These are phyloP conservation scores for Gallinago jamesoni DNA, from an alignment of 2,113 vertebrate genomes.

Conservation along the genomic window DNA sequence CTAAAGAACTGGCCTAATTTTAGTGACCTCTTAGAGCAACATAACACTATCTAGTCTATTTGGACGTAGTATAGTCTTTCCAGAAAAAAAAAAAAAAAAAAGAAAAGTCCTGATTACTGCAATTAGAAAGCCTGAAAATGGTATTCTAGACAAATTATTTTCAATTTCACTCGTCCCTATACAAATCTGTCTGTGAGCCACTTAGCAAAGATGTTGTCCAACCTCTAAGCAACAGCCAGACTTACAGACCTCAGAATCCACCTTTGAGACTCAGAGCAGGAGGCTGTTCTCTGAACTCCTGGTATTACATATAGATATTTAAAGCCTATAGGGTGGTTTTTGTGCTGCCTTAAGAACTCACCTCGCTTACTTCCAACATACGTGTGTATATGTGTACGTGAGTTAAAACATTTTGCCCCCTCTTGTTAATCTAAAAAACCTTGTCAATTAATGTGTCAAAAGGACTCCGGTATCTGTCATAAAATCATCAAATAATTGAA, in stretches of 20 bases:
- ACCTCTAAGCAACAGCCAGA: background rate
- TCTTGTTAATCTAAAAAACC: background rate
- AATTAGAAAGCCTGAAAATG: background rate
- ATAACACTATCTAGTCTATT: background rate
- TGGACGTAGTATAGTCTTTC: background rate
- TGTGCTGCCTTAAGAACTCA: background rate
- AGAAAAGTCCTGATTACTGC: background rate
- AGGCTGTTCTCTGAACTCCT: background rate
- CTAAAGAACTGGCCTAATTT: background rate
- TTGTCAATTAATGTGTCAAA: background rate
- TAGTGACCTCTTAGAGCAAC: background rate
- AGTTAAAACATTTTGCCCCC: background rate
- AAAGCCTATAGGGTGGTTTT: background rate
- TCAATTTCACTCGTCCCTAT: background rate
- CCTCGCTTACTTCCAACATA: background rate
- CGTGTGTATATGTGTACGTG: accelerated
- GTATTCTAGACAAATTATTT: background rate
- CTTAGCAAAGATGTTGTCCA: accelerated
- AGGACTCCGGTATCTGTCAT: background rate
- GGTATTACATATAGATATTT: background rate
- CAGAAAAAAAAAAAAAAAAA: accelerated
- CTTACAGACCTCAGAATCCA: background rate
- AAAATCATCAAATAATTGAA: background rate
- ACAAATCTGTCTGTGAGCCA: background rate
- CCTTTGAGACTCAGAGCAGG: background rate